Evolutionary conservation across 2,888 invertebrate species (phyloP).

Genomic region (Spilosoma lubricipeda): DNA sequence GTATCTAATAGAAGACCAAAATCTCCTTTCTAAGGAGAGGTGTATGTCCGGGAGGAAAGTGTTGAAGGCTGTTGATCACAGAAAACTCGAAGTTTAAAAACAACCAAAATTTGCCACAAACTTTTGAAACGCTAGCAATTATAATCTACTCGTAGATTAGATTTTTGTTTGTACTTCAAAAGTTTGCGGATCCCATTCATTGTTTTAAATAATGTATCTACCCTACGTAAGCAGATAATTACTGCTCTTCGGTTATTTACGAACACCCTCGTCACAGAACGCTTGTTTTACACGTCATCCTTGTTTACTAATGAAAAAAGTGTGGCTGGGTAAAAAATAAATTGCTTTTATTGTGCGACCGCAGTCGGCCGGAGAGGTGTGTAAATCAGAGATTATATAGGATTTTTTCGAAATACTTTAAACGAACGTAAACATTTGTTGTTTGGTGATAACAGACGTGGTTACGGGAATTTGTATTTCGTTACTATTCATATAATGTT

Average conservation of each 20-base stretch:
- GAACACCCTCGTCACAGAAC: conserved; percentile 77
- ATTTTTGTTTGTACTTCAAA: conserved; percentile 5
- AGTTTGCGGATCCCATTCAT: conserved; percentile 39
- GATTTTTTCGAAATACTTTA: conserved; percentile 71
- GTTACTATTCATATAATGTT: conserved; percentile 28
- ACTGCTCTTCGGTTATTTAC: conserved; percentile 80
- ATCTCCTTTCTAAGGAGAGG: no score
- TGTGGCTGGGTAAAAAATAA: conserved; percentile 73
- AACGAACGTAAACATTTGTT: conserved; percentile 70
- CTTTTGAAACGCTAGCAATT: background rate
- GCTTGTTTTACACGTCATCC: conserved; percentile 84
- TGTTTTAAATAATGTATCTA: conserved; percentile 56
- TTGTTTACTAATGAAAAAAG: conserved; percentile 84
- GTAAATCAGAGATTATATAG: conserved; percentile 80
- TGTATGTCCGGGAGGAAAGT: no score
- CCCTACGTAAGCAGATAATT: conserved; percentile 71
- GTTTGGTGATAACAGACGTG: conserved; percentile 61
- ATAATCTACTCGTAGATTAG: background rate
- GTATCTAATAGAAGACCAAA: no score
- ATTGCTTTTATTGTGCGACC: conserved; percentile 81
- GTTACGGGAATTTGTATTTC: conserved; percentile 35
- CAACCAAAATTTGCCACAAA: background rate
- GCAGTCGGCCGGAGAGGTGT: conserved; percentile 68
- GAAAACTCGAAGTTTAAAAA: no score
- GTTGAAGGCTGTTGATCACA: no score